phyloP scores from a whole-genome alignment of 2,888 invertebrate species.

The Teinopalpus imperialis region DNA sequence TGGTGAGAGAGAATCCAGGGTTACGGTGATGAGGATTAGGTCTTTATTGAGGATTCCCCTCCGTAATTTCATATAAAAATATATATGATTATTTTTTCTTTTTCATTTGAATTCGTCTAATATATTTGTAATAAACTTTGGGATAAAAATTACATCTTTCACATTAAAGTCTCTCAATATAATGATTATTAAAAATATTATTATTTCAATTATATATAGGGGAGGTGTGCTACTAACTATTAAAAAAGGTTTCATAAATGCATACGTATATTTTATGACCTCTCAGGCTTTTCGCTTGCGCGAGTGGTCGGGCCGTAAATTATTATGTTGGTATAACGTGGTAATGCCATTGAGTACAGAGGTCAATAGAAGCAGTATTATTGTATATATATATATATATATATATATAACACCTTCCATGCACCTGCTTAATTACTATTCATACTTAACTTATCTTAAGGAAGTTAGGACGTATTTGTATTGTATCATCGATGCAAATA shows the following conservation, averaged over 20 bases:
- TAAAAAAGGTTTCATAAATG: slow-evolving; percentile 7
- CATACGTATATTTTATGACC: slow-evolving; percentile 13
- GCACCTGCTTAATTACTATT: not conserved
- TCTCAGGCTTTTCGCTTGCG: slow-evolving; percentile 6
- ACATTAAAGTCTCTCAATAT: no score
- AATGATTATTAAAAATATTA: no score
- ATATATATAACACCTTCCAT: not conserved
- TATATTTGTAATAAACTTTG: no score
- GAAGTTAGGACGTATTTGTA: not conserved
- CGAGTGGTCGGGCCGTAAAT: slow-evolving; percentile 14
- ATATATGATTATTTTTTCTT: no score
- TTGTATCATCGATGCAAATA: not conserved
- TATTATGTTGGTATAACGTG: slow-evolving; percentile 10
- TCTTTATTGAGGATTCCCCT: no score
- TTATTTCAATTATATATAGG: no score
- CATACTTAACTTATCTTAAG: not conserved
- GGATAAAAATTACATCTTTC: no score
- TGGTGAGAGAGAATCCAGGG: no score
- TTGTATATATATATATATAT: no score
- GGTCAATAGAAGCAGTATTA: slow-evolving; percentile 10
- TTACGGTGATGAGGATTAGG: no score
- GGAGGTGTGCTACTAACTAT: not conserved
- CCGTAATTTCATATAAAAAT: no score
- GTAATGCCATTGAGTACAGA: slow-evolving; percentile 15
- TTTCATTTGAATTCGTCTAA: no score